Evolutionary conservation across 2,113 vertebrate species (phyloP).

Genomic region (Centropristis striata): DNA sequence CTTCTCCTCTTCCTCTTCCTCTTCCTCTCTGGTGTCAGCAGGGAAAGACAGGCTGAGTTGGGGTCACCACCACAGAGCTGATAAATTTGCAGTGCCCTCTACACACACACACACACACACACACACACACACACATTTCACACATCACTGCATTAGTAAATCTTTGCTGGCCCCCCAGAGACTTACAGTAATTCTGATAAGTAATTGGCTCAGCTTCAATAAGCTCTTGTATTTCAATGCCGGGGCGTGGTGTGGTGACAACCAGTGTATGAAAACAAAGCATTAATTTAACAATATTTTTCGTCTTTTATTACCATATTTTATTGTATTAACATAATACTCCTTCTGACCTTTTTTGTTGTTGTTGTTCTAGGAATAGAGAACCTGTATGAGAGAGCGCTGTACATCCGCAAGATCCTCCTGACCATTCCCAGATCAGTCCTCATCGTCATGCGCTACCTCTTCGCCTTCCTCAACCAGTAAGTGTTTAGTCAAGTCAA

Average conservation of each 20-base stretch:
- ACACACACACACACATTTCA: neutral
- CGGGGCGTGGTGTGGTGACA: neutral
- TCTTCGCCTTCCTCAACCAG: slow-evolving; percentile 99
- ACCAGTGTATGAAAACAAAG: slow-evolving; percentile 31
- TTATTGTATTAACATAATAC: neutral
- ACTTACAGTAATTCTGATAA: slow-evolving; percentile 4
- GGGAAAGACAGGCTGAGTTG: slow-evolving; percentile 5
- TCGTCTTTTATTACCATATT: neutral
- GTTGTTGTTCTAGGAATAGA: slow-evolving; percentile 91
- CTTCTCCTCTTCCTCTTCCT: slow-evolving; percentile 11
- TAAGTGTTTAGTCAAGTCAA: too few relatives aligned
- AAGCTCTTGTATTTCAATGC: slow-evolving; percentile 17
- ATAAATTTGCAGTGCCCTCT: slow-evolving; percentile 22
- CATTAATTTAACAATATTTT: neutral
- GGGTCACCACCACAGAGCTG: slow-evolving; percentile 1
- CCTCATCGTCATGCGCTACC: slow-evolving; percentile 98
- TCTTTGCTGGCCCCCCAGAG: neutral
- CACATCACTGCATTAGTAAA: neutral
- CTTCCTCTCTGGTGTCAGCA: slow-evolving; percentile 28
- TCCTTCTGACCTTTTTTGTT: neutral
- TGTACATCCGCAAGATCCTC: slow-evolving; percentile 97
- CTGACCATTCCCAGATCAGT: slow-evolving; percentile 95
- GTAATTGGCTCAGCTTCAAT: slow-evolving; percentile 22
- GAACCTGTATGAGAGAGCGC: slow-evolving; percentile 96
- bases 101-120: neutral